Evolutionary conservation across 2,797 vertebrate species (phyloP), one percentile per base, ranked within the genome.

Genomic region (Scolopax bukidnonensis): DNA sequence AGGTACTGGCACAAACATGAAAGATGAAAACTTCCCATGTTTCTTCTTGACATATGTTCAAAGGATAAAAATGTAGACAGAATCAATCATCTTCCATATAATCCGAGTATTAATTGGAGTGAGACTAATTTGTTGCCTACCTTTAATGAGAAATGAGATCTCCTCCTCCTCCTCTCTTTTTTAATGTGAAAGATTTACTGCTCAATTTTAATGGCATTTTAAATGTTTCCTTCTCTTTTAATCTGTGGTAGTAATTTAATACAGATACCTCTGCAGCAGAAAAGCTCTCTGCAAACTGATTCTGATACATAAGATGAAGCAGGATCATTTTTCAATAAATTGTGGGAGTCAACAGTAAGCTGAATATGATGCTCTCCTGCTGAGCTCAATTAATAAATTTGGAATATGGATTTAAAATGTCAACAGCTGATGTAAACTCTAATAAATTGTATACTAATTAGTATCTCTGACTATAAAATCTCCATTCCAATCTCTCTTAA

Each of bases 201-300:
- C 82, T 95, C 81, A 71, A 30, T 94, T 95, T 94, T 93, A 96
- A 95, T 96, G 60, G 19, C 43, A 78, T 94, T 96, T 97, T 94
- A 96, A 97, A 93, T 6, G 17, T 96, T 97, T 95, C 63, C 13
- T 91, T 95, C 90, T 94, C 60, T 83, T 92, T 81, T 92, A 95
- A 87, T 95, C 61, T 73, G 76, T 48, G 20, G 28, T 60, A 91
- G 76, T 95, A 95, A 95, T 95, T 94, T 74, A 78, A 60, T 59
- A 45, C 51, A 64, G 36, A 89, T 83, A 70, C 25, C 40, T 84
- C 30, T 68, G 84, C 85, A 94, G 50, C 60, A 90, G 56, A 84
- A 94, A 88, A 92, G 51, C 50, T 84, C 18, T 68, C 53, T 57
- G 43, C 16, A 59, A 89, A 67, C 40, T 73, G 41, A 68, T 84